Base-by-base conservation (phyloP, 2,113 vertebrate genomes). In the Hypomesus transpacificus region DNA sequence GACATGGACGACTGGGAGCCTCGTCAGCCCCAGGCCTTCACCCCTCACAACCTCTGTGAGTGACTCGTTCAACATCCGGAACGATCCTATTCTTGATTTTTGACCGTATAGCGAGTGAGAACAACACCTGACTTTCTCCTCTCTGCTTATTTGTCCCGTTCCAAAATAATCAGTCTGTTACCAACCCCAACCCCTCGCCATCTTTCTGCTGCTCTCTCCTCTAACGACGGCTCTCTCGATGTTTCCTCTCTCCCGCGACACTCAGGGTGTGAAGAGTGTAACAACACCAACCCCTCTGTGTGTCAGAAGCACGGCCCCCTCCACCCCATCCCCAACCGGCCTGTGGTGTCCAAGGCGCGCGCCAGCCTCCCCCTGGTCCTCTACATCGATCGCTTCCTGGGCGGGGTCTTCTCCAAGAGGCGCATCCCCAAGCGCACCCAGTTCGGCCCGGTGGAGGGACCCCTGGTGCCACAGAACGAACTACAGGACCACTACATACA, bases 181-280 rank as follows among this genome's bases (percentile, higher is more conserved):
- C 53, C n/a, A 18, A 56, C 53, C 53, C 53, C n/a, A 56, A 56
- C 53, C 17, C 53, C 17, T 54, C 53, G 3, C 14, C 53, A 46
- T 3, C 17, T 68, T 69, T 56, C 14, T 31, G 16, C 21, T 57
- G 22, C 51, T 28, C 53, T 69, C 21, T 68, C 21, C 24, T 68
- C 11, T 54, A 20, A 14, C 31, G 18, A 57, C 0, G 0, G 22
- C n/a, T 14, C 46, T 66, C 69, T 11, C 51, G 28, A 9, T 22
- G 28, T 26, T 9, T 13, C 21, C 7, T 70, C 31, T 79, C 9
- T 81, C 51, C 59, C 20, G 53, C 22, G 18, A 82, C 24, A 63
- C 83, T 31, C 71, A 99, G 97, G 97, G 97, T 99, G 97, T 66
- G 97, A 99, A 79, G 97, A 99, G 79, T 99, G 97, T 69, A 98